A percentile compares a stretch with the other conserved stretches of the same genome.
Conservation (phyloP, 2,797 vertebrate genomes). For the Cuniculus paca region DNA sequence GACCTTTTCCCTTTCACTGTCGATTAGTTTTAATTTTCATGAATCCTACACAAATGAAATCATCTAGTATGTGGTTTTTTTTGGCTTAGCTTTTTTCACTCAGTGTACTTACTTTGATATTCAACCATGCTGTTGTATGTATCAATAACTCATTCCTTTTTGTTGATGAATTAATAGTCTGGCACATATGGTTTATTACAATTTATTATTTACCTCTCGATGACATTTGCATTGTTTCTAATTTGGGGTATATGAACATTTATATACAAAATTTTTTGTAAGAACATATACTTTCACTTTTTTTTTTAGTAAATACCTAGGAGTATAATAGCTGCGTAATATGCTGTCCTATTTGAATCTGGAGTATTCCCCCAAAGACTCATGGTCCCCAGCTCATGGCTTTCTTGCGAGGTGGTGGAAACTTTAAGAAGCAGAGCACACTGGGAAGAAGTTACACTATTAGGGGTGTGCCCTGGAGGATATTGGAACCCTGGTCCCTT, state of each 20-base stretch:
- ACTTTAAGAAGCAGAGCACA: not conserved
- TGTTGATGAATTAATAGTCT: not conserved
- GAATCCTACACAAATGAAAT: not conserved
- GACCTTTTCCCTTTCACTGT: not conserved
- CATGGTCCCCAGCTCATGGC: not conserved
- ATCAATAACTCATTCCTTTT: not conserved
- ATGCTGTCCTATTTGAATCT: too few relatives aligned
- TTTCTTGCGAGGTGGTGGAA: not conserved
- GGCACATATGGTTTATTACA: not conserved
- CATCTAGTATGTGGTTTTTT: not conserved
- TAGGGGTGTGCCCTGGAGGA: not conserved
- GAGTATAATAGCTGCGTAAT: not conserved
- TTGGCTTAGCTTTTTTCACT: not conserved
- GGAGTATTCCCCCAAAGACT: not conserved
- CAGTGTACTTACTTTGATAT: not conserved
- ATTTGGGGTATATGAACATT: not conserved
- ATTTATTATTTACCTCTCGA: not conserved
- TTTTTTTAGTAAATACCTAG: not conserved
- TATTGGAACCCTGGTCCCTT: not conserved
- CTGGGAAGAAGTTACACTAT: not conserved
- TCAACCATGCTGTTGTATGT: not conserved
- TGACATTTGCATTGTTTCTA: not conserved
- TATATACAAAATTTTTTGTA: not conserved
- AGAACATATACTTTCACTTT: not conserved
- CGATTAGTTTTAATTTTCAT: not conserved